A percentile compares a stretch with the other conserved stretches of the same genome.
Evolutionary conservation across 2,113 vertebrate genomes (phyloP).

Genomic region (Seriola quinqueradiata): DNA sequence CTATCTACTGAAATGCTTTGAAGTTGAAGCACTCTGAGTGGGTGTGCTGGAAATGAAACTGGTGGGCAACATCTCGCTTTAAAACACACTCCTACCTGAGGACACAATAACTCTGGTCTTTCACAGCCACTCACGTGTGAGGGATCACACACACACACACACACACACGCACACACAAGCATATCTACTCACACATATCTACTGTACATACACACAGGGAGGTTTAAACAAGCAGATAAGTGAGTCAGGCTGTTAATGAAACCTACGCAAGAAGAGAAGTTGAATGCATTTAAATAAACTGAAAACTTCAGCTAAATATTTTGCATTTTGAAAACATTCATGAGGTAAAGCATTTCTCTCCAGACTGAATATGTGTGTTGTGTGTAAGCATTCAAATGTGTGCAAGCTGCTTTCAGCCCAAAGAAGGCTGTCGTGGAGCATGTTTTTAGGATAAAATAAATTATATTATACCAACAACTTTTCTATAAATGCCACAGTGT

Average conservation of each 20-base stretch:
- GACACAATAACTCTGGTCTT: constrained; percentile 46
- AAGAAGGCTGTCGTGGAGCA: background rate
- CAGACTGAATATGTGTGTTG: background rate
- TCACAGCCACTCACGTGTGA: constrained; percentile 35
- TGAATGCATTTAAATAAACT: constrained; percentile 26
- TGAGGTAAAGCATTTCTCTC: background rate
- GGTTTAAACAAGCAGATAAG: constrained; percentile 31
- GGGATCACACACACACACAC: constrained; percentile 16
- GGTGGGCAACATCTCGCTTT: constrained; percentile 50
- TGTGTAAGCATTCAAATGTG: background rate
- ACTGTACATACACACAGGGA: background rate
- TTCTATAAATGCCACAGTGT: background rate
- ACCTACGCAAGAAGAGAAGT: constrained; percentile 12
- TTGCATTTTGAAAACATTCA: background rate
- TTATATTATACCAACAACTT: background rate
- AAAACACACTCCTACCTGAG: constrained; percentile 63
- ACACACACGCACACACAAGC: background rate
- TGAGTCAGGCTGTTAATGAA: constrained; percentile 39
- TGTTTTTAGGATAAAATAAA: background rate
- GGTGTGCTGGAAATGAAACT: constrained; percentile 57
- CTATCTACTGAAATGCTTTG: constrained; percentile 30
- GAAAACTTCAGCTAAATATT: background rate
- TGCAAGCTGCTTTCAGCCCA: background rate
- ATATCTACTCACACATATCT: background rate
- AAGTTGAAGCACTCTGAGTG: constrained; percentile 45